Conservation (phyloP, 2,113 vertebrate genomes). For the Hiodon tergisus region DNA sequence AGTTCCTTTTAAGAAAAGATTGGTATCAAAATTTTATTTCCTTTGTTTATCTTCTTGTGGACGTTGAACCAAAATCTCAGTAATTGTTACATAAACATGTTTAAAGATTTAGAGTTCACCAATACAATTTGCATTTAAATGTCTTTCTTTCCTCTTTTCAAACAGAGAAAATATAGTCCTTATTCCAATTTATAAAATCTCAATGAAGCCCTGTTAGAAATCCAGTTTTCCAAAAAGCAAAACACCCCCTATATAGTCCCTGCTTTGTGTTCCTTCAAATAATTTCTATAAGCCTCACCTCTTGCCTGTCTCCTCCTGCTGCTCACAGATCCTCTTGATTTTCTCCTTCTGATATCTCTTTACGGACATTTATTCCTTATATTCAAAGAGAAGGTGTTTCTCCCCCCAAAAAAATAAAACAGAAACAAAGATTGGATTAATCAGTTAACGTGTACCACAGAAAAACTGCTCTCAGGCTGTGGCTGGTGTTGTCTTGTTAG, state of each 20-base stretch:
- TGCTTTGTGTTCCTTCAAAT: slow-evolving; percentile 56
- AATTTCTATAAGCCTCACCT: slow-evolving; percentile 57
- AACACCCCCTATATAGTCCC: slow-evolving; percentile 33
- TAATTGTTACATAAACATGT: not conserved
- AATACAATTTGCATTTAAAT: slow-evolving; percentile 2
- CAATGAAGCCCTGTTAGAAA: not conserved
- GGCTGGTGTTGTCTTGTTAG: slow-evolving; percentile 43
- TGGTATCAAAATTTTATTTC: not conserved
- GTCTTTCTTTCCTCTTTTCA: slow-evolving; percentile 1
- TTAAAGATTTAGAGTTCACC: slow-evolving; percentile 10
- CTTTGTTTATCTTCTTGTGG: slow-evolving; percentile 10
- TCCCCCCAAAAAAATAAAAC: slow-evolving; percentile 32
- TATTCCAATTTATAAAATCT: not conserved
- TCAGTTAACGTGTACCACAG: slow-evolving; percentile 34
- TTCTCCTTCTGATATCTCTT: slow-evolving; percentile 30
- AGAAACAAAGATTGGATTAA: slow-evolving; percentile 49
- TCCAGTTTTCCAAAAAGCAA: slow-evolving; percentile 5
- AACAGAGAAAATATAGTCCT: not conserved
- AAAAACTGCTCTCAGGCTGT: slow-evolving; percentile 45
- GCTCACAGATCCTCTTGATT: slow-evolving; percentile 46
- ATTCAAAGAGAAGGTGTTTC: slow-evolving; percentile 37
- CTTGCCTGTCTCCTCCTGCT: slow-evolving; percentile 48
- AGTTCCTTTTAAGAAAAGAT: not conserved
- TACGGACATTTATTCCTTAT: slow-evolving; percentile 48
- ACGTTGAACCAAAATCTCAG: not conserved